Evolutionary conservation across 1,140 invertebrate genomes (phyloP), one percentile per base, ranked within the genome.

Genomic region (Ostrea edulis): DNA sequence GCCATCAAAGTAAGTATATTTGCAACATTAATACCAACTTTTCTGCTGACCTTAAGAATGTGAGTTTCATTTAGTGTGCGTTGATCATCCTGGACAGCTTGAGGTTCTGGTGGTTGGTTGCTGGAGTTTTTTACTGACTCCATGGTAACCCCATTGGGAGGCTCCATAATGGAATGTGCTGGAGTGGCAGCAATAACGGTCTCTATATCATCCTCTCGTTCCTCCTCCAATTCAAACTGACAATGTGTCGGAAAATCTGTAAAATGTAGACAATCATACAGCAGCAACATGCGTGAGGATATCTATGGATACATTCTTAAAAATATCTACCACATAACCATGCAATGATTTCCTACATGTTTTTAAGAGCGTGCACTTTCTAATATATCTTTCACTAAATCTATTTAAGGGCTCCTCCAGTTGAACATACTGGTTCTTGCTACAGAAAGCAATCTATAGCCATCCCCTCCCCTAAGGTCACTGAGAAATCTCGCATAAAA

Each of bases 151-250:
- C 53, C 55, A 58, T 55, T 85, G 11, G 29, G 44, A 85, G 86
- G 86, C 81, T 87, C 86, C 82, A 87, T 65, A 44, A 87, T 77
- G 20, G 86, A 87, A 65, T 87, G 65, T 8, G 77, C 82, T 65
- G 65, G 77, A 22, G 86, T 87, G 1, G 82, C 86, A 51, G 86
- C 86, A 58, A 83, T 87, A 0, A 87, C 86, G 22, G 86, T 87
- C 81, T 87, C 86, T 83, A 87, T 87, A 83, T 83, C 82, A 14
- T 77, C 29, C 14, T 83, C 86, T 52, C 52, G 29, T 2, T 83
- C 81, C n/a, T 87, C 77, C 1, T 62, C 12, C 11, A 87, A 65
- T 51, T 11, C 22, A 54, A n/a, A 22, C 51, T 14, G 44, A 77
- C 22, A 22, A 35, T 51, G 82, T 5, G 20, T 22, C n/a, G 20